Percentiles rank a stretch among this genome's conserved stretches.
Evolutionary conservation across 2,888 invertebrate species (phyloP).

Genomic region (Xylocampa areola): DNA sequence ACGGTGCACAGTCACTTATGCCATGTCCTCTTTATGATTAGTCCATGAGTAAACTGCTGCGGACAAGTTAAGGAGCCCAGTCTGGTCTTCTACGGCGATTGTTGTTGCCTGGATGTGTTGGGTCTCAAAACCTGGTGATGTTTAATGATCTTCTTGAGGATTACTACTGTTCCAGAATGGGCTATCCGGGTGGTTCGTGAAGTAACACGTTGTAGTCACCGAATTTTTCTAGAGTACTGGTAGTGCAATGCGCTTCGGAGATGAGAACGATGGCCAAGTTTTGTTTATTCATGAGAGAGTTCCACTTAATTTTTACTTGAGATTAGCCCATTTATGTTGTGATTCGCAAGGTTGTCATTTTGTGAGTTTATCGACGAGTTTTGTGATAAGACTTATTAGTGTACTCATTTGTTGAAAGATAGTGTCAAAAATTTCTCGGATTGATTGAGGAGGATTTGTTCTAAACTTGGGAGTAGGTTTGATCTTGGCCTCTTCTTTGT

Average conservation of each 20-base stretch:
- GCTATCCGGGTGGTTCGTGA: slow-evolving; percentile 41
- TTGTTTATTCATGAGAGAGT: background rate
- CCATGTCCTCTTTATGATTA: no score
- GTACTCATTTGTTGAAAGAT: slow-evolving; percentile 30
- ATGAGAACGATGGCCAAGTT: slow-evolving; percentile 35
- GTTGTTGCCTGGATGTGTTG: slow-evolving; percentile 39
- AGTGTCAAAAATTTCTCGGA: slow-evolving; percentile 14
- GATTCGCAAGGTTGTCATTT: slow-evolving; percentile 1
- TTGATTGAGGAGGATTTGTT: background rate
- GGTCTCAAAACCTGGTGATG: slow-evolving; percentile 19
- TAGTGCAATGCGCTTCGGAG: slow-evolving; percentile 34
- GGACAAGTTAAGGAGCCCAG: slow-evolving; percentile 27
- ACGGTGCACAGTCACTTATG: no score
- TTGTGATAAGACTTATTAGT: slow-evolving; percentile 24
- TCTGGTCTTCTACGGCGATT: slow-evolving; percentile 17
- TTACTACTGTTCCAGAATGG: slow-evolving; percentile 35
- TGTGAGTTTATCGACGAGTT: slow-evolving; percentile 12
- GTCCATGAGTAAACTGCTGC: no score
- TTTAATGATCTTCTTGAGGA: slow-evolving; percentile 25
- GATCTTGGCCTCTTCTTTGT: no score
- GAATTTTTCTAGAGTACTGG: background rate
- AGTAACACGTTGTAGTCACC: background rate
- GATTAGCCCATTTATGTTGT: slow-evolving; percentile 45
- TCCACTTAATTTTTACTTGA: slow-evolving; percentile 27
- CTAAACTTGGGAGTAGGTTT: no score